Conservation (phyloP, 2,797 vertebrate species). For the Danio choprae region DNA sequence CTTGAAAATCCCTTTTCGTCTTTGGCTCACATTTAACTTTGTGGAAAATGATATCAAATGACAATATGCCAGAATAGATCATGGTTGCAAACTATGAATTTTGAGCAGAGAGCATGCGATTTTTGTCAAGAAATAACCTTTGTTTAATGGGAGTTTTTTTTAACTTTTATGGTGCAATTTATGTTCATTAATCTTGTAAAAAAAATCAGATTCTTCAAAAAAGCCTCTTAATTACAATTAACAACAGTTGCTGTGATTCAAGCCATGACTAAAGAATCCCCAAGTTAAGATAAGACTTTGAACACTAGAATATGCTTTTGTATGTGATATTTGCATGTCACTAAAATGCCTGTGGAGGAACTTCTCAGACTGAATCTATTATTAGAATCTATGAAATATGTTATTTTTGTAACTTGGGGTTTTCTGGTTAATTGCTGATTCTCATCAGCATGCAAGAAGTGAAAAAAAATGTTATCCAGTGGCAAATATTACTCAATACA, state of each 20-base stretch:
- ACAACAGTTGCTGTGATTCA: not conserved
- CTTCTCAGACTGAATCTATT: not conserved
- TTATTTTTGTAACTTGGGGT: not conserved
- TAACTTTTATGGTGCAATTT: not conserved
- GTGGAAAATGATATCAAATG: not conserved
- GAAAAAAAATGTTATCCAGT: not conserved
- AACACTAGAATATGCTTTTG: not conserved
- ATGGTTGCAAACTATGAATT: not conserved
- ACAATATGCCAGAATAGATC: not conserved
- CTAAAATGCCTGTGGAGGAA: not conserved
- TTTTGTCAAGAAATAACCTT: not conserved
- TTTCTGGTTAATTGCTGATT: not conserved
- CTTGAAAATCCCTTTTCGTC: too few species aligned
- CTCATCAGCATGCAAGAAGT: not conserved
- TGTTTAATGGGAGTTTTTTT: not conserved
- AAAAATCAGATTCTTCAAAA: too few species aligned
- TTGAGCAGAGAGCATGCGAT: not conserved
- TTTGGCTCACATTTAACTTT: not conserved
- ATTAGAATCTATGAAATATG: not conserved
- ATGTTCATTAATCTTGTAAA: not conserved
- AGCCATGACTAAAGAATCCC: not conserved
- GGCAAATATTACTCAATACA: not conserved
- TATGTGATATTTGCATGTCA: not conserved
- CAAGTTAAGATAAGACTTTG: not conserved
- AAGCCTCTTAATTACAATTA: too few species aligned